A percentile compares a stretch with the other conserved stretches of the same genome.
Conservation (phyloP, 1,140 invertebrate genomes). For the Psix sp. region DNA sequence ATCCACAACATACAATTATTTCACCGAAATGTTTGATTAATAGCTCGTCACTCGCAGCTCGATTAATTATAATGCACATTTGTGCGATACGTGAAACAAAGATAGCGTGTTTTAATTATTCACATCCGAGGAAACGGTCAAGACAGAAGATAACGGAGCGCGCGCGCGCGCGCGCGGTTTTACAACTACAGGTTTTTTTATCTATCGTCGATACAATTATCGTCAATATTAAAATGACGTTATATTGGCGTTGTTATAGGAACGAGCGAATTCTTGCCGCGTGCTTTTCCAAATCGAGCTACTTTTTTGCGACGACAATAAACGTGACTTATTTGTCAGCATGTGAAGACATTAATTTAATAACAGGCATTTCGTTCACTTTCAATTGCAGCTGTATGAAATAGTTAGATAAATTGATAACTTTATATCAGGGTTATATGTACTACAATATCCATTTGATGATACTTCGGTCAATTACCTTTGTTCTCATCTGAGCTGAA, state of each 20-base stretch:
- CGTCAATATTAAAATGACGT: constrained; percentile 1
- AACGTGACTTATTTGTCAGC: not conserved
- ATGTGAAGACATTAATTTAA: constrained; percentile 10
- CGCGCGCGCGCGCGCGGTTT: constrained; percentile 15
- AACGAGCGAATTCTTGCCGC: not conserved
- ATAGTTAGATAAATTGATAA: constrained; percentile 25
- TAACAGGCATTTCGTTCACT: constrained; percentile 8
- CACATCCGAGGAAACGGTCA: constrained; percentile 3
- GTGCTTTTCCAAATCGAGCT: not conserved
- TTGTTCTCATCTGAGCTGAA: constrained; percentile 35
- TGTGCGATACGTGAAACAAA: no score
- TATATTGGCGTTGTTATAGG: not conserved
- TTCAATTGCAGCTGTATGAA: constrained; percentile 8
- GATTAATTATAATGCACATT: no score
- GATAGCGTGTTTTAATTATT: no score
- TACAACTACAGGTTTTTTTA: constrained; percentile 1
- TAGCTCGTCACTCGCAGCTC: no score
- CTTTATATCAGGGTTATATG: constrained; percentile 1
- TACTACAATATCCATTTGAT: constrained; percentile 35
- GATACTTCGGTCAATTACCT: constrained; percentile 50
- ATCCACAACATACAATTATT: no score
- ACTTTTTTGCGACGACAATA: not conserved
- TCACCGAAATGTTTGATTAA: no score
- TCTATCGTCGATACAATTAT: not conserved
- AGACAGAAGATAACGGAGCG: constrained; percentile 10